Base-by-base conservation (phyloP, 2,888 invertebrate genomes). In the Diaperis boleti region DNA sequence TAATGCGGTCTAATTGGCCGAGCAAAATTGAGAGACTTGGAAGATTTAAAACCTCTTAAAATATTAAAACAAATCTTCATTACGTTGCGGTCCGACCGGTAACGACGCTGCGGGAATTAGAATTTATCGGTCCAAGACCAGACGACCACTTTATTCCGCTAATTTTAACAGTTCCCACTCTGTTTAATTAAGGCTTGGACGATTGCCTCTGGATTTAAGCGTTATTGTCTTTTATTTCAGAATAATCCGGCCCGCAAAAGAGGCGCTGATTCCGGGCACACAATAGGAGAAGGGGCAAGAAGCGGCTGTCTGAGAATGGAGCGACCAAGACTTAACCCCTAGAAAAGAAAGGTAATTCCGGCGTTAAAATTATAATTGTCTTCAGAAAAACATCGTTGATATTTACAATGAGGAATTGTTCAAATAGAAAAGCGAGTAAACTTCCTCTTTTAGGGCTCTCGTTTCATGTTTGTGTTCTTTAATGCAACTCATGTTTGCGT, bases 11-110 rank as follows among this genome's bases (percentile, higher is more conserved):
- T 49, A 49, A 49, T 49, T 49, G 35, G 29, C 33, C 49, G 20
- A 35, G 4, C 18, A 20, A 49, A 49, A 49, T 35, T 18, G 15
- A 18, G 35, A 49, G 18, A 49, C 35, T 35, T 33, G 11, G 15
- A 18, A 17, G 49, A n/a, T 33, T 47, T 15, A 17, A 15, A 20
- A 20, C 18, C 35, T 14, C n/a, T 20, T 49, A 17, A 52, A 52
- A 37, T 52, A 52, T 52, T 52, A 39, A 52, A 35, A 52, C 39
- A 39, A 52, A 52, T 52, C 37, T 52, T 52, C n/a, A 52, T 52
- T 52, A 22, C 8, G 15, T 39, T 10, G 17, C 15, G 29, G 7
- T 6, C 35, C 11, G 11, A 35, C 35, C 35, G 13, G 15, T 7
- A 14, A 17, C n/a, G 1, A 45, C 49, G 35, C 11, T 13, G 10